phyloP scores from a whole-genome alignment of 30 jellyfish, hydroid and myxozoan genomes.

The Morbakka virulenta region DNA sequence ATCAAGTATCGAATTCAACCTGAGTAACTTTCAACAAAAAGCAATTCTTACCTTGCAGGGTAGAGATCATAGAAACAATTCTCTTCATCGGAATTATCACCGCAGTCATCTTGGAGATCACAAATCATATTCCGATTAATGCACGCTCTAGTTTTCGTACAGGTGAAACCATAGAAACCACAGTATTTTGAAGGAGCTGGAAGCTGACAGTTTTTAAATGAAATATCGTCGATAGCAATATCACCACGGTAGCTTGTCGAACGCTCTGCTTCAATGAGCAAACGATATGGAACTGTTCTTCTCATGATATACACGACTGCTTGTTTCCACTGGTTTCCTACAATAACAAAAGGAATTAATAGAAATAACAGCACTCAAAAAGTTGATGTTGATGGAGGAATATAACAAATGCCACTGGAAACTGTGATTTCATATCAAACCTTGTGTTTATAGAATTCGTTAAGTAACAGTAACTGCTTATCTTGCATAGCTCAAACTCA shows the following conservation, averaged over 20 bases:
- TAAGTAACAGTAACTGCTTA: no score
- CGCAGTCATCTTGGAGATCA: constrained; percentile 97
- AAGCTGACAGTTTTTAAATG: constrained; percentile 72
- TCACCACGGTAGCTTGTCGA: constrained; percentile 86
- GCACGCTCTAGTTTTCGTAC: constrained; percentile 81
- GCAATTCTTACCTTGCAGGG: constrained; percentile 84
- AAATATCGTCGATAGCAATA: constrained; percentile 90
- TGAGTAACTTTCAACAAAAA: no score
- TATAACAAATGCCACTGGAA: no score
- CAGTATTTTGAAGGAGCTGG: constrained; percentile 85
- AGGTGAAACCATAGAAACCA: constrained; percentile 50
- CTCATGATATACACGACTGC: constrained; percentile 83
- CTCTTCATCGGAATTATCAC: constrained; percentile 88
- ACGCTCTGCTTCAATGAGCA: constrained; percentile 81
- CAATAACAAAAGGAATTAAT: no score
- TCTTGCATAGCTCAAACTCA: no score
- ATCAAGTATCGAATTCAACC: no score
- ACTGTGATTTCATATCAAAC: no score
- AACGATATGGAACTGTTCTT: constrained; percentile 65
- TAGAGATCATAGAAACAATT: constrained; percentile 66
- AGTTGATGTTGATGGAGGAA: no score
- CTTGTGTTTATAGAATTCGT: no score
- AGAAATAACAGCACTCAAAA: no score
- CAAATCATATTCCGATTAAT: constrained; percentile 54
- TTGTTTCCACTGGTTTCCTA: constrained; percentile 90